A percentile compares a stretch with the other conserved stretches of the same genome.
These are phyloP conservation scores for Cladopsammia gracilis DNA, from an alignment of 64 coral and sea anemone species.

Conservation along the genomic window DNA sequence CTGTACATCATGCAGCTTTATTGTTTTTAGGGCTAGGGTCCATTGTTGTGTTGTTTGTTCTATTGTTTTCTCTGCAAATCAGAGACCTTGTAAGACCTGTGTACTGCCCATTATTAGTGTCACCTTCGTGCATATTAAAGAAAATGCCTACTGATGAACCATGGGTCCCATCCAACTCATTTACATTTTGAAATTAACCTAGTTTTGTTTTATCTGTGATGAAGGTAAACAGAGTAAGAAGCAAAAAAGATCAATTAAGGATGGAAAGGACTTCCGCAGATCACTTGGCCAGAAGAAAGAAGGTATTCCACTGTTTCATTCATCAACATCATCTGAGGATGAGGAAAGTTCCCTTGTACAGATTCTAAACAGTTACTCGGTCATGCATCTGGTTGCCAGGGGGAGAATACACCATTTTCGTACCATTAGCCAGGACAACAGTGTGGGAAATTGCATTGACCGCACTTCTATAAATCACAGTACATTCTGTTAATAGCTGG, in stretches of 20 bases:
- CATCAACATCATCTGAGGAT: neutral
- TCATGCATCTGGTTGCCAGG: neutral
- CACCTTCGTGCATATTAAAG: too few species aligned
- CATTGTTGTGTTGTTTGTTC: too few species aligned
- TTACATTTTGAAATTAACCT: too few species aligned
- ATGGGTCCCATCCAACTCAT: too few species aligned
- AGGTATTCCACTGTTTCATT: neutral
- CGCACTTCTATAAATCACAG: neutral
- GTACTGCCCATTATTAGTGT: too few species aligned
- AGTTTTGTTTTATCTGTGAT: too few species aligned
- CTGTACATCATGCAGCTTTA: too few species aligned
- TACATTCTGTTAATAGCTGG: neutral
- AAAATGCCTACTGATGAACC: too few species aligned
- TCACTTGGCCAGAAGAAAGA: neutral
- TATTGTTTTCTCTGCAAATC: too few species aligned
- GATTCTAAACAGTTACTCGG: neutral
- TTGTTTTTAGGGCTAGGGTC: too few species aligned
- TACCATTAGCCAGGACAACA: neutral
- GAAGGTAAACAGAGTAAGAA: neutral
- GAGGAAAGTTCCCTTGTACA: too few species aligned
- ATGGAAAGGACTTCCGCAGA: neutral
- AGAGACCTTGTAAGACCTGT: too few species aligned
- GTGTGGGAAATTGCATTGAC: slow-evolving; percentile 7
- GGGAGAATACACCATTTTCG: neutral
- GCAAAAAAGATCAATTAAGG: neutral